Percentiles rank a stretch among this genome's conserved stretches.
phyloP scores from a whole-genome alignment of 2,888 invertebrate species.

The Malachius bipustulatus region DNA sequence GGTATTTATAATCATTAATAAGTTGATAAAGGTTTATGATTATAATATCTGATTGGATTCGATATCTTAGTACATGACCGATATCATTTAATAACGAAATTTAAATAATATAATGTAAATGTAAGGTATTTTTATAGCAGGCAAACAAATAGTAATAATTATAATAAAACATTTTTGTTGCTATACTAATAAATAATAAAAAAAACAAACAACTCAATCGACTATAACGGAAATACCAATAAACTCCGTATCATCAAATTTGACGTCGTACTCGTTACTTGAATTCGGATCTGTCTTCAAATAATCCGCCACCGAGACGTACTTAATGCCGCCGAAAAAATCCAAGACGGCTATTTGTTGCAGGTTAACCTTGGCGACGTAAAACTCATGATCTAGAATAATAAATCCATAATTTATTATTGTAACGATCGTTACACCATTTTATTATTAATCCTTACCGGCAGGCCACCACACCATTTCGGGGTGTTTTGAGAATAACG shows the following conservation, averaged over 20 bases:
- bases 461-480: slow-evolving; percentile 55
- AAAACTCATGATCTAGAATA: slow-evolving; percentile 64
- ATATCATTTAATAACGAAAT: too few species aligned
- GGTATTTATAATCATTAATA: too few species aligned
- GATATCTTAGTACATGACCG: too few species aligned
- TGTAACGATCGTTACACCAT: slow-evolving; percentile 7
- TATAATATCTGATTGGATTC: too few species aligned
- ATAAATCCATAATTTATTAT: background rate
- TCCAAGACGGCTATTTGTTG: slow-evolving; percentile 63
- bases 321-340: slow-evolving; percentile 69
- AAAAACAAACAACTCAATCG: too few species aligned
- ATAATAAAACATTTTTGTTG: too few species aligned
- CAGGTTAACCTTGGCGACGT: slow-evolving; percentile 65
- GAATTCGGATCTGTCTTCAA: slow-evolving; percentile 19
- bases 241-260: slow-evolving; percentile 1
- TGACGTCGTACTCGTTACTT: background rate
- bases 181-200: too few species aligned
- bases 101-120: too few species aligned
- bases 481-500: slow-evolving; percentile 59
- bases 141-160: too few species aligned
- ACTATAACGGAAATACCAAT: too few species aligned
- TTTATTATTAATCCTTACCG: slow-evolving; percentile 36
- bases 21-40: too few species aligned
- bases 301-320: slow-evolving; percentile 52
- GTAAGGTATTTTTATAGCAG: too few species aligned